Percentiles rank a stretch among this genome's conserved stretches.
phyloP scores from a whole-genome alignment of 2,113 vertebrate species.

The Tonatia bakeri region DNA sequence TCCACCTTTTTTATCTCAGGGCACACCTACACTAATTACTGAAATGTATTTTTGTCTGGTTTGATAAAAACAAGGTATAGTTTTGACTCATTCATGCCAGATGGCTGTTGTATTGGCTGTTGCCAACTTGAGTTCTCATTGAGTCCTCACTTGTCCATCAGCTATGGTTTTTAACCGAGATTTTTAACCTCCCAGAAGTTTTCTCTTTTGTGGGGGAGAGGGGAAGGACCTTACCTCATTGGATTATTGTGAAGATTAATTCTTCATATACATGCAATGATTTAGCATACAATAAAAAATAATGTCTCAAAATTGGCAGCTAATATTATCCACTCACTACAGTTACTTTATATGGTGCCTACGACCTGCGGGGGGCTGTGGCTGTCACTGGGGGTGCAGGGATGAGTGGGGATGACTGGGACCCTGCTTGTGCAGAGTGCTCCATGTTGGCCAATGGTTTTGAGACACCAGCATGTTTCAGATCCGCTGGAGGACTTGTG shows the following conservation, averaged over 20 bases:
- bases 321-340: not conserved
- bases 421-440: rapidly evolving
- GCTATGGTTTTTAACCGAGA: not conserved
- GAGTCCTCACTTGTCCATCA: not conserved
- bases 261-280: not conserved
- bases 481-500: not conserved
- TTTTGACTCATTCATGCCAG: not conserved
- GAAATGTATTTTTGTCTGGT: not conserved
- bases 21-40: not conserved
- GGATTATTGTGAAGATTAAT: not conserved
- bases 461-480: not conserved
- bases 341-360: not conserved
- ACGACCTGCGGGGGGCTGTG: not conserved
- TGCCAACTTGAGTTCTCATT: not conserved
- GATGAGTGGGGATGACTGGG: no score
- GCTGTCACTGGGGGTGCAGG: not conserved
- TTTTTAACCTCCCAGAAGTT: not conserved
- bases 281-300: not conserved
- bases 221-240: not conserved
- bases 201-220: not conserved
- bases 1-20: not conserved
- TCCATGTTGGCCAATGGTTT: not conserved
- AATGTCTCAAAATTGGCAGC: not conserved
- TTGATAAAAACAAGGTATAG: not conserved
- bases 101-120: not conserved